Conservation (phyloP, 2,888 invertebrate genomes). For the Escarpia spicata region DNA sequence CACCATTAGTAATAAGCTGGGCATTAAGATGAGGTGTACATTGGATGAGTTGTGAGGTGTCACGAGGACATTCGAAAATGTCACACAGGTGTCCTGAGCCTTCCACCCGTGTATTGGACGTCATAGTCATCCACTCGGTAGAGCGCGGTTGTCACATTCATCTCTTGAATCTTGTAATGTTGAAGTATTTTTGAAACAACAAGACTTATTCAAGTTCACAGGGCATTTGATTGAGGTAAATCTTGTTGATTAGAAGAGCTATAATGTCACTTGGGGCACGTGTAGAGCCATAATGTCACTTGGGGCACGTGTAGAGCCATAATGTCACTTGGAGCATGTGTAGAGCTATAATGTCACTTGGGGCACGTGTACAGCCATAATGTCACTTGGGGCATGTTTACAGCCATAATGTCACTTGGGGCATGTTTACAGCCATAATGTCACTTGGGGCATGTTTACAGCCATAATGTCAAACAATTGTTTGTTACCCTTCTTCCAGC, state of each 20-base stretch:
- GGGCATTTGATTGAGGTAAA: background rate
- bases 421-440: no score
- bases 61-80: background rate
- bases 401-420: no score
- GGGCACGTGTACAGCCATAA: no score
- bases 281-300: no score
- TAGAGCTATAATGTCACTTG: no score
- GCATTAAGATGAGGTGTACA: background rate
- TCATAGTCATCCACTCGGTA: background rate
- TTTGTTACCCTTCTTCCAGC: no score
- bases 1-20: background rate
- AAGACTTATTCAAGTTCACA: background rate
- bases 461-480: no score
- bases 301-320: no score
- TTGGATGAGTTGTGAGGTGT: background rate
- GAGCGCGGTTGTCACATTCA: background rate
- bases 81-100: background rate
- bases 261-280: background rate
- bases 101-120: background rate
- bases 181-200: background rate
- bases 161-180: background rate
- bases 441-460: no score
- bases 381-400: no score
- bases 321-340: no score
- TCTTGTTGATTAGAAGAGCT: background rate